phyloP scores from a whole-genome alignment of 1,140 invertebrate genomes.

The Pinna nobilis region DNA sequence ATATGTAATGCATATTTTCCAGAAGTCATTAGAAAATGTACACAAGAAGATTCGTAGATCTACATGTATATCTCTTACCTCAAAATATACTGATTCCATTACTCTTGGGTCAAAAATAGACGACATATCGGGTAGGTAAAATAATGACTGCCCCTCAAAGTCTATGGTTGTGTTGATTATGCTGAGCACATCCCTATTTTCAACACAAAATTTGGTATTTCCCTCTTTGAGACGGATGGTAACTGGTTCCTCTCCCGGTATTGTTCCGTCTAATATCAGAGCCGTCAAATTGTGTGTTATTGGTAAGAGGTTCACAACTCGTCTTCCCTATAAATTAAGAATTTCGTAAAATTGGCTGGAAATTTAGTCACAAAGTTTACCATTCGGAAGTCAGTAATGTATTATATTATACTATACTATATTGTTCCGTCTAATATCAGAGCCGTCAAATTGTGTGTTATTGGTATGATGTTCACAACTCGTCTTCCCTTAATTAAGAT shows the following conservation, averaged over 20 bases:
- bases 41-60: no score
- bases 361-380: no score
- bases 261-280: conserved; percentile 15
- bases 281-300: conserved; percentile 22
- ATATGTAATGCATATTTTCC: no score
- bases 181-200: background rate
- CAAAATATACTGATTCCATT: background rate
- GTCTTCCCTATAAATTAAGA: conserved; percentile 17
- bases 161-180: background rate
- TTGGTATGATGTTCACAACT: conserved; percentile 7
- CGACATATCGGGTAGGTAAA: background rate
- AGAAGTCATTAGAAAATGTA: no score
- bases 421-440: conserved; percentile 23
- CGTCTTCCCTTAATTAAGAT: no score
- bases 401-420: no score
- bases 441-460: conserved; percentile 21
- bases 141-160: background rate
- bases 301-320: conserved; percentile 8
- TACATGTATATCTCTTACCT: no score
- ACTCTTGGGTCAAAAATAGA: background rate
- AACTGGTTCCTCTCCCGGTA: conserved; percentile 27
- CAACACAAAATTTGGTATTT: conserved; percentile 3
- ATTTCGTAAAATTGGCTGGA: no score
- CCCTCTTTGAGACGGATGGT: background rate
- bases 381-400: no score